Evolutionary conservation across 2,113 vertebrate species (phyloP), one percentile per base, ranked within the genome.

Genomic region (Lutjanus erythropterus): DNA sequence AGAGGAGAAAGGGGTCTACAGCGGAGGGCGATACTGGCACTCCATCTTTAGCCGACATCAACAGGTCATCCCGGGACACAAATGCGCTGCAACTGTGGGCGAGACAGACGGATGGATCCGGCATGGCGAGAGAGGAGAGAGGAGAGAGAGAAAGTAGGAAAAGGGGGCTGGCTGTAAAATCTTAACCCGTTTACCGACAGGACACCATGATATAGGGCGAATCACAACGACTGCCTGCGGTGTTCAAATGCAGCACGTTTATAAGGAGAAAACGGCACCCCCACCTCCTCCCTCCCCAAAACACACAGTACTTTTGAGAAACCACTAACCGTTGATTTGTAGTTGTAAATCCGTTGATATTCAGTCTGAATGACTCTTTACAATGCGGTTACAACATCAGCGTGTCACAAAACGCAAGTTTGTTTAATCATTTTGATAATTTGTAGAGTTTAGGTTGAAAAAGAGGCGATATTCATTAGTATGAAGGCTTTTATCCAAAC

Each of bases 51-150:
- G 88, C 88, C 89, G 93, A 94, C 95, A 95, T 93, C 95, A 94
- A 94, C 94, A 95, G 94, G 94, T 95, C 94, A 95, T 92, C 89
- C 92, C 89, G 90, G 95, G 94, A 95, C 94, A 95, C 94, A 88
- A 92, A 89, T 83, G 87, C 79, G 60, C 89, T 67, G 91, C 89
- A 87, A 90, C 88, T 85, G 90, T 86, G 86, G 91, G 83, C 86
- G 89, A 93, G 91, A 88, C 89, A 87, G 90, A 90, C 90, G 75
- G 83, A 90, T 78, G 79, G 85, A 90, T 90, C 88, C 88, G 88
- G 90, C 86, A 83, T 84, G 80, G 89, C 88, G 89, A 80, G 88
- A 59, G 56, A 27, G n/a, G 73, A 18, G 15, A 67, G 64, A 27
- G 53, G 9, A 21, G 60, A 65, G 39, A 31, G 49, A 82, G 66